Evolutionary conservation across 2,797 vertebrate genomes (phyloP).

Genomic region (Adrianichthys oophorus): DNA sequence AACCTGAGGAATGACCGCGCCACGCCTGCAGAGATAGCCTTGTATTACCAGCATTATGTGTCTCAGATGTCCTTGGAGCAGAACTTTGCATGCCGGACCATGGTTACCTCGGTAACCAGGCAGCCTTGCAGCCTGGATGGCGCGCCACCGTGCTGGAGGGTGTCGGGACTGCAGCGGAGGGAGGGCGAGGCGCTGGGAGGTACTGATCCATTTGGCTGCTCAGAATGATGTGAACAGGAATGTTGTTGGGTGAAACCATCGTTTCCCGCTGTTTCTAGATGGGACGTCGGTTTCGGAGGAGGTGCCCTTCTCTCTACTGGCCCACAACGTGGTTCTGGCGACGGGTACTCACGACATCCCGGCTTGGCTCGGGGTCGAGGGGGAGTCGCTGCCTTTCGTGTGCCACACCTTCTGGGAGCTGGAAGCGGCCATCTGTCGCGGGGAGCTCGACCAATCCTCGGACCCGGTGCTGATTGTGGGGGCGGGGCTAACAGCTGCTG

Average conservation of each 20-base stretch:
- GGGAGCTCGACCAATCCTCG: slow-evolving; percentile 63
- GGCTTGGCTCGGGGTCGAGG: slow-evolving; percentile 72
- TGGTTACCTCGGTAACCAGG: slow-evolving; percentile 73
- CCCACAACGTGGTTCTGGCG: slow-evolving; percentile 79
- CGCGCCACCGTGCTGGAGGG: slow-evolving; percentile 61
- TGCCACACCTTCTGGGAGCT: slow-evolving; percentile 82
- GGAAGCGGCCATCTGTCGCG: slow-evolving; percentile 73
- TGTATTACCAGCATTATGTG: slow-evolving; percentile 84
- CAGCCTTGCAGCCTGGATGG: slow-evolving; percentile 33
- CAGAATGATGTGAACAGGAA: neutral
- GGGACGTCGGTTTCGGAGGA: slow-evolving; percentile 47
- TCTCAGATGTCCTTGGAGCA: slow-evolving; percentile 75
- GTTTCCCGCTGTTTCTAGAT: slow-evolving; percentile 22
- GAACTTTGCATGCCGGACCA: slow-evolving; percentile 76
- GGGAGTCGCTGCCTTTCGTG: slow-evolving; percentile 79
- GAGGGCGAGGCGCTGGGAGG: slow-evolving; percentile 61
- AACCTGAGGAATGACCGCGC: slow-evolving; percentile 81
- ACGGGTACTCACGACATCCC: slow-evolving; percentile 84
- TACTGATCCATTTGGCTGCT: slow-evolving; percentile 4
- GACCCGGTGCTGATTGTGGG: slow-evolving; percentile 82
- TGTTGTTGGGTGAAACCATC: neutral
- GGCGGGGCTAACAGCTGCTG: slow-evolving; percentile 81
- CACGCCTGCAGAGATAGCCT: slow-evolving; percentile 81
- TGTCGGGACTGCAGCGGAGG: slow-evolving; percentile 60
- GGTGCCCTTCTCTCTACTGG: slow-evolving; percentile 70